phyloP scores from a whole-genome alignment of 2,113 vertebrate genomes.

The Rousettus leschenaultii region DNA sequence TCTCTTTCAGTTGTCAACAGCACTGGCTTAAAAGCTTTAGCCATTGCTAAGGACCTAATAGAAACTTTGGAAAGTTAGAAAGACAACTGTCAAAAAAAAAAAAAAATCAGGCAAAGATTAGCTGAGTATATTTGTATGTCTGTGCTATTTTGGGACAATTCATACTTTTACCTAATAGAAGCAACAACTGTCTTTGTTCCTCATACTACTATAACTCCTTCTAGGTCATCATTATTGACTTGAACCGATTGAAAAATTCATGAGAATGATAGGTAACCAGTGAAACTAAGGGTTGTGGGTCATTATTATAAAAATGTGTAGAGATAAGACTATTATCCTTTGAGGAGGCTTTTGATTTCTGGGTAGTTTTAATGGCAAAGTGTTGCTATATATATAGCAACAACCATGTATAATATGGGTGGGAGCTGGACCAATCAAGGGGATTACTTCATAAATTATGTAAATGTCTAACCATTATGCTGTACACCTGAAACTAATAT shows the following conservation, averaged over 20 bases:
- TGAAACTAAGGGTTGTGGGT: background rate
- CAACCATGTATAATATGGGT: no score
- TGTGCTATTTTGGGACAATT: slow-evolving; percentile 47
- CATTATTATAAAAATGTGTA: background rate
- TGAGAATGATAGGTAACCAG: background rate
- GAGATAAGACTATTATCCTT: accelerated
- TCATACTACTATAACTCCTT: background rate
- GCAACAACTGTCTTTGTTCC: background rate
- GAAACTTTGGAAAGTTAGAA: slow-evolving; percentile 91
- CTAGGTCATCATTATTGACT: background rate
- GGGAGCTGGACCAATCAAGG: no score
- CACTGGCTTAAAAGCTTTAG: slow-evolving; percentile 92
- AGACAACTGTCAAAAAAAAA: slow-evolving; percentile 86
- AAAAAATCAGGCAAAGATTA: slow-evolving; percentile 26
- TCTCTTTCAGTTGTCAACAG: slow-evolving; percentile 93
- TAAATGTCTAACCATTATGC: no score
- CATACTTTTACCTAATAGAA: background rate
- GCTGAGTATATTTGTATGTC: slow-evolving; percentile 30
- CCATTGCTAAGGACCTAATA: slow-evolving; percentile 90
- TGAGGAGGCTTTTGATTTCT: background rate
- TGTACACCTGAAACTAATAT: no score
- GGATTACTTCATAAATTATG: no score
- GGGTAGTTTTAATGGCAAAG: background rate
- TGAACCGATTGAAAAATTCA: background rate
- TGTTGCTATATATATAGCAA: no score